phyloP scores from a whole-genome alignment of 2,888 invertebrate species.

The Pandemis heparana region DNA sequence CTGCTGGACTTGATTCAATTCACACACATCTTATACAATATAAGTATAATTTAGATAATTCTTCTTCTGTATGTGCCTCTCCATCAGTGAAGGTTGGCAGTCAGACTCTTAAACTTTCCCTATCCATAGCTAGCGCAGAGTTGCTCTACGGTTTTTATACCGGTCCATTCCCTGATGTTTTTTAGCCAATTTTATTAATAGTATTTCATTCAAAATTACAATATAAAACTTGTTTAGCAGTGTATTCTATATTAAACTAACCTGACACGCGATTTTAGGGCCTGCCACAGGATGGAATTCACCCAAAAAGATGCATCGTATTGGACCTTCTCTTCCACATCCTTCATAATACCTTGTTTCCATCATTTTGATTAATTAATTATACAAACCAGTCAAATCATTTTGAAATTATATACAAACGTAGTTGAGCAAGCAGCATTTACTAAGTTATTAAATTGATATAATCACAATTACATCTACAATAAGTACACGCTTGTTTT shows the following conservation, averaged over 20 bases:
- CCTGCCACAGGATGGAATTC: constrained; percentile 92
- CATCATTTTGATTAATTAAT: constrained; percentile 66
- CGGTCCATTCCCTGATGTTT: no score
- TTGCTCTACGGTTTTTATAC: no score
- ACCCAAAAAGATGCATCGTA: constrained; percentile 93
- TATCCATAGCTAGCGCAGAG: no score
- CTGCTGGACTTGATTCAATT: no score
- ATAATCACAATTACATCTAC: neutral
- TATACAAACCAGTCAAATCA: constrained; percentile 55
- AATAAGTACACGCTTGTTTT: constrained; percentile 1
- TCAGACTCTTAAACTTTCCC: no score
- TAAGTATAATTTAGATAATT: no score
- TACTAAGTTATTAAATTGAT: constrained; percentile 1
- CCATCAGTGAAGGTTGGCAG: no score
- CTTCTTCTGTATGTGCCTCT: no score
- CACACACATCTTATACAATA: no score
- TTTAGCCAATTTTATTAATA: no score
- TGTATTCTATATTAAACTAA: constrained; percentile 61
- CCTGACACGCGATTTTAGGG: constrained; percentile 94
- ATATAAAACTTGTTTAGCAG: constrained; percentile 6
- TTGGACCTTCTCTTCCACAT: constrained; percentile 90
- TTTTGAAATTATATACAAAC: constrained; percentile 46
- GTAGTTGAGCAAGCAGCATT: constrained; percentile 56
- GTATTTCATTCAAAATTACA: neutral
- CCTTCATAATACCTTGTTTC: constrained; percentile 86